Base-by-base conservation (phyloP, 1,140 invertebrate species). In the Drosophila murphyi region DNA sequence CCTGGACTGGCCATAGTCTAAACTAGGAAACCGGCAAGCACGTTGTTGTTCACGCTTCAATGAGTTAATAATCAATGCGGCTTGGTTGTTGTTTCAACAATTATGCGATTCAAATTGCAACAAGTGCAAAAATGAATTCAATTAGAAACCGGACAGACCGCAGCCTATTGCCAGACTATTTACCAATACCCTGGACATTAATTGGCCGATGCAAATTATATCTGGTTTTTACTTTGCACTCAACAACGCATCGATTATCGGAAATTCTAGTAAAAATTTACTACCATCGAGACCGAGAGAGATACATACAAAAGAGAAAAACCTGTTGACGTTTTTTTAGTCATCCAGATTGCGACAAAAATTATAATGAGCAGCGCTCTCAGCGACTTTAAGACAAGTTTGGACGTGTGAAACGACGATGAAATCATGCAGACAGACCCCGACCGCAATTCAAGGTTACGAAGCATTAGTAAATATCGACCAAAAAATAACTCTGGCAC, bases 41-140 rank as follows among this genome's bases (percentile, higher is more conserved):
- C 6, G 43, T 57, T n/a, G 52, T 57, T 37, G 60, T 55, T 52
- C 55, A 82, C 63, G 83, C 76, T 75, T 83, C 80, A 87, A 88
- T 88, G 62, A 73, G 67, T 72, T 74, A 51, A 69, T 80, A 85
- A 81, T 72, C 79, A 75, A 61, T 61, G 63, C 51, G 52, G 51
- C 60, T 54, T 28, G 35, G 43, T 60, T 48, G 39, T 29, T 64
- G 45, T 63, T 62, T 67, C 32, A 51, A 57, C 75, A 82, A 88
- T 88, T 77, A 80, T 82, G 72, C 65, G 79, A 77, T 67, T 87
- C 50, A 82, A 70, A 60, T 74, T 83, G 63, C 67, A 78, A 55
- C 80, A 77, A 87, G 83, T 87, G 80, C 68, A 88, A 77, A 78
- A 82, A 68, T 69, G 50, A 79, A 87, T 72, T 87, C 67, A 82